Percentiles rank a stretch among this genome's conserved stretches.
These are phyloP conservation scores for Hylomyscus alleni DNA, from an alignment of 2,797 vertebrate species.

Conservation along the genomic window DNA sequence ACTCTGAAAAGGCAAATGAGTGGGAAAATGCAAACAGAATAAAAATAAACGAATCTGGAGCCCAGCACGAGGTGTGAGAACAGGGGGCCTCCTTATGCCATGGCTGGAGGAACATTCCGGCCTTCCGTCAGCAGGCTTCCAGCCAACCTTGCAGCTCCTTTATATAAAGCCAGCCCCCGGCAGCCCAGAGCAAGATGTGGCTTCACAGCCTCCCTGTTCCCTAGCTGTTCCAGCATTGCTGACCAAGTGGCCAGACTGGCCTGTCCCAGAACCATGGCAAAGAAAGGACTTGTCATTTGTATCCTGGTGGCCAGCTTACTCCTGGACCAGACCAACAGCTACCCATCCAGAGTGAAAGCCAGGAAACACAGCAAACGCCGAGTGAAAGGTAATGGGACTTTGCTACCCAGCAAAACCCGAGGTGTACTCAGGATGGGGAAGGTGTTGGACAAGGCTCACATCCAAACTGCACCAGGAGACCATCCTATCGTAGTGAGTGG, in stretches of 20 bases:
- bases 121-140: conserved; percentile 87
- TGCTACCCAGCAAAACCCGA: background rate
- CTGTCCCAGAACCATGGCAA: conserved; percentile 91
- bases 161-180: conserved; percentile 88
- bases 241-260: conserved; percentile 21
- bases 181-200: conserved; percentile 87
- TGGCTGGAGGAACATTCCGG: conserved; percentile 87
- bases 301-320: conserved; percentile 91
- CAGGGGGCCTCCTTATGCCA: conserved; percentile 92
- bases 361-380: conserved; percentile 92
- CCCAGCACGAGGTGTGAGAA: conserved; percentile 80
- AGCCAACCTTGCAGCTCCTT: conserved; percentile 88
- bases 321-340: conserved; percentile 90
- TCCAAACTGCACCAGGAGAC: background rate
- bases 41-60: conserved; percentile 64
- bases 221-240: conserved; percentile 69
- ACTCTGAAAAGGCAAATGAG: conserved; percentile 68
- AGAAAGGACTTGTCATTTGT: conserved; percentile 89
- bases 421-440: background rate
- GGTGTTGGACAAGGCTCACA: rapidly evolving
- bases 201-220: conserved; percentile 62
- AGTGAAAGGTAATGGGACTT: conserved; percentile 91
- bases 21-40: conserved; percentile 59
- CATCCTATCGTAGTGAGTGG: rapidly evolving
- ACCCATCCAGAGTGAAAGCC: conserved; percentile 90